A percentile compares a stretch with the other conserved stretches of the same genome.
Conservation (phyloP, 2,797 vertebrate species). For the Enoplosus armatus region DNA sequence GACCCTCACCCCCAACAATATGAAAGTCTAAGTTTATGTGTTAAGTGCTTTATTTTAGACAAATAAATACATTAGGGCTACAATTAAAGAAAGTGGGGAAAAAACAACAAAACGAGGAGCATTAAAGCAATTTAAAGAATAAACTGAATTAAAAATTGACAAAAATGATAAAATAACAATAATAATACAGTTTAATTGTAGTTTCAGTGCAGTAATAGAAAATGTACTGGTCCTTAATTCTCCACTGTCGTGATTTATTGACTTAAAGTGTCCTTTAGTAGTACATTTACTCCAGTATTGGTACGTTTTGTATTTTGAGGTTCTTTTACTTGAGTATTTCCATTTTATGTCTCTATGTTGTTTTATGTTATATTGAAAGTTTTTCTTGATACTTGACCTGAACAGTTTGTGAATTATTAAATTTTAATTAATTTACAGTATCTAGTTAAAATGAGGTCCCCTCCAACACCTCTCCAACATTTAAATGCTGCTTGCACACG, state of each 20-base stretch:
- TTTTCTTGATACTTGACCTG: too few species aligned
- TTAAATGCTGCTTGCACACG: background rate
- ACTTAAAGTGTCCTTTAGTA: background rate
- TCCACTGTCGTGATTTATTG: background rate
- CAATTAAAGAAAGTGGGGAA: background rate
- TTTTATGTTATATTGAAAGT: background rate
- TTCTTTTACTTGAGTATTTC: background rate
- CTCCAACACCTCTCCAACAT: background rate
- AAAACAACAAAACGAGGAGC: background rate
- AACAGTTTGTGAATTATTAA: background rate
- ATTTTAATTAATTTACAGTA: background rate
- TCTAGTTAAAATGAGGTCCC: background rate
- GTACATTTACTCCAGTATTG: background rate
- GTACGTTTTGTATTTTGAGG: background rate
- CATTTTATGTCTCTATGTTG: background rate
- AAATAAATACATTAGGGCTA: background rate
- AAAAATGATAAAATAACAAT: background rate
- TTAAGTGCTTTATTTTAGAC: background rate
- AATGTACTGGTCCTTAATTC: background rate
- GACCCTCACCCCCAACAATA: background rate
- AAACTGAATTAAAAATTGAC: background rate
- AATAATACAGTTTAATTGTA: background rate
- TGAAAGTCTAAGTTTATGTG: background rate
- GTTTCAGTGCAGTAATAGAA: background rate
- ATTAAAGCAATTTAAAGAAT: background rate